Evolutionary conservation across 2,888 invertebrate genomes (phyloP), one percentile per base, ranked within the genome.

Genomic region (Euzophera pinguis): DNA sequence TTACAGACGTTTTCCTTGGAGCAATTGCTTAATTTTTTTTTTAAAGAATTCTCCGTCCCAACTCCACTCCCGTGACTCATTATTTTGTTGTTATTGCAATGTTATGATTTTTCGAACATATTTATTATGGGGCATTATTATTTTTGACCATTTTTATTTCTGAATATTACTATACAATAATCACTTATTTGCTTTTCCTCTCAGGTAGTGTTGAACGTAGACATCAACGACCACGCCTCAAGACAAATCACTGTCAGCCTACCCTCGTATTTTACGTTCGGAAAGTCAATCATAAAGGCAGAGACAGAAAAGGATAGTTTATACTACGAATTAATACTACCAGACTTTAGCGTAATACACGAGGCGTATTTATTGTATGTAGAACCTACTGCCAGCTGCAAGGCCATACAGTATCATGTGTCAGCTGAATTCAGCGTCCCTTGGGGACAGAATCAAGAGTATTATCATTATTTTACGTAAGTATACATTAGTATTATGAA

Each of bases 361-460:
- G 93, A 95, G 69, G 91, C 92, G 1, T 90, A 93, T 58, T 75
- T 91, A 16, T 67, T 95, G n/a, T 78, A 90, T 58, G 83, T 95
- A 0, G 92, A 93, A 57, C 91, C 94, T 0, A 66, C 78, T 0
- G 69, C 75, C 0, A 89, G 86, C 55, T 88, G 89, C 37, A 81
- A 80, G 38, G 73, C 75, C 0, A 59, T 52, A 0, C 71, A 81
- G 14, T 91, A 92, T 67, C 93, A 94, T 55, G 91, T 93, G 0
- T 91, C 93, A 0, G 92, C 92, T 0, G 92, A 92, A 60, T 64
- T 94, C 5, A 89, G 91, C 48, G 91, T 93, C 0, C 94, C 95
- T 0, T 95, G 95, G 95, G 92, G 92, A 0, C 77, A 90, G 47
- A 92, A 92, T 54, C 91, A 93, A 58, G 92, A 93, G 55, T 84